Conservation (phyloP, 1,140 invertebrate genomes). For the Bathynomus jamesi region DNA sequence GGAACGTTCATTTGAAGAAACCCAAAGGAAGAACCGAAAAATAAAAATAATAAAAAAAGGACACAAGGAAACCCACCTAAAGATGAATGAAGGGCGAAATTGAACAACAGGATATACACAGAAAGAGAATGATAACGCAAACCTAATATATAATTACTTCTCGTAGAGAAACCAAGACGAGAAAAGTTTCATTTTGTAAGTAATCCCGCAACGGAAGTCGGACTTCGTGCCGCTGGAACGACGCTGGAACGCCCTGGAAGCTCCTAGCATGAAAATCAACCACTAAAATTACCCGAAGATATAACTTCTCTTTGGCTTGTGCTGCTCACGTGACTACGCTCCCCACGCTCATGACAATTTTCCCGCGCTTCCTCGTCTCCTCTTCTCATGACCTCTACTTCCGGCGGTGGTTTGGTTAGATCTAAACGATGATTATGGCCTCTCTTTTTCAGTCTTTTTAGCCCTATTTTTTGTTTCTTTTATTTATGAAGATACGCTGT, state of each 20-base stretch:
- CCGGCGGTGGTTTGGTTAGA: neutral
- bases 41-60: too few species aligned
- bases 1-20: too few species aligned
- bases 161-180: too few species aligned
- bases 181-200: too few species aligned
- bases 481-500: too few species aligned
- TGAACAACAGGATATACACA: too few species aligned
- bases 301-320: neutral
- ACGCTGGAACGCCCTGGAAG: neutral
- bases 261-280: neutral
- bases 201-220: neutral
- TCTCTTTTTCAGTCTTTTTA: neutral
- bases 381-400: neutral
- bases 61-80: too few species aligned
- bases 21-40: too few species aligned
- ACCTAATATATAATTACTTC: too few species aligned
- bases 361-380: neutral
- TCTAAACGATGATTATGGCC: neutral
- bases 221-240: neutral
- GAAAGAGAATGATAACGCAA: too few species aligned
- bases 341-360: neutral
- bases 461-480: too few species aligned
- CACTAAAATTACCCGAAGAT: neutral
- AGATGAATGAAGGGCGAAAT: too few species aligned
- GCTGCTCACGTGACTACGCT: neutral